A percentile compares a stretch with the other conserved stretches of the same genome.
Conservation (phyloP, 2,888 invertebrate genomes). For the Ptychoptera albimana region DNA sequence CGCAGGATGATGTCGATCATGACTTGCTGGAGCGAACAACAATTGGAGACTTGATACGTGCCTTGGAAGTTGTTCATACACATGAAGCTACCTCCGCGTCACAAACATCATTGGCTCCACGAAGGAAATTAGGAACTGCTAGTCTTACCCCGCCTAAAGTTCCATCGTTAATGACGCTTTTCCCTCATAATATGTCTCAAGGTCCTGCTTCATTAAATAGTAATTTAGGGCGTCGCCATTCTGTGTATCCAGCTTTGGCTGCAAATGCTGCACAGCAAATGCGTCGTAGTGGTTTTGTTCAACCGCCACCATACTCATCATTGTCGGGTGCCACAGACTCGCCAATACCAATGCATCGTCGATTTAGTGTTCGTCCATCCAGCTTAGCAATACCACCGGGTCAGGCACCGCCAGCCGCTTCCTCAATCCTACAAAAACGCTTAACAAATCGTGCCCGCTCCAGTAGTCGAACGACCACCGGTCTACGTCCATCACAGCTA, state of each 20-base stretch:
- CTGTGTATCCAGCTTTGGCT: conserved; percentile 14
- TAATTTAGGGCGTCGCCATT: conserved; percentile 13
- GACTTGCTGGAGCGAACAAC: conserved; percentile 63
- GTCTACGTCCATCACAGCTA: conserved; percentile 24
- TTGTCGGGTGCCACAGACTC: conserved; percentile 1
- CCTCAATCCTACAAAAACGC: conserved; percentile 24
- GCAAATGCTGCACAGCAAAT: not conserved
- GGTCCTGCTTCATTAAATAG: not conserved
- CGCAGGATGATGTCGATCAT: conserved; percentile 18
- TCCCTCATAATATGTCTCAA: conserved; percentile 23
- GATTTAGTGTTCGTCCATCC: conserved; percentile 18
- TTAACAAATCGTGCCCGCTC: conserved; percentile 28
- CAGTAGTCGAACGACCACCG: conserved; percentile 19
- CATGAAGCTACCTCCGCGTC: conserved; percentile 8
- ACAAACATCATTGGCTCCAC: conserved; percentile 17
- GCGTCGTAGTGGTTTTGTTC: not conserved
- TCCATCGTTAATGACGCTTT: conserved; percentile 33
- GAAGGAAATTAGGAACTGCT: conserved; percentile 38
- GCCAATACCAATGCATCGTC: conserved; percentile 4
- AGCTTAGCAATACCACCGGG: conserved; percentile 27
- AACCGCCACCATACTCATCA: conserved; percentile 8
- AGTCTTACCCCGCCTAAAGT: conserved; percentile 33
- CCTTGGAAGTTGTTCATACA: conserved; percentile 51
- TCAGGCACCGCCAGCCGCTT: conserved; percentile 19
- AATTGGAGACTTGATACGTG: conserved; percentile 64